Conservation (phyloP, 2,888 invertebrate species). For the Trichogramma dendrolimi region DNA sequence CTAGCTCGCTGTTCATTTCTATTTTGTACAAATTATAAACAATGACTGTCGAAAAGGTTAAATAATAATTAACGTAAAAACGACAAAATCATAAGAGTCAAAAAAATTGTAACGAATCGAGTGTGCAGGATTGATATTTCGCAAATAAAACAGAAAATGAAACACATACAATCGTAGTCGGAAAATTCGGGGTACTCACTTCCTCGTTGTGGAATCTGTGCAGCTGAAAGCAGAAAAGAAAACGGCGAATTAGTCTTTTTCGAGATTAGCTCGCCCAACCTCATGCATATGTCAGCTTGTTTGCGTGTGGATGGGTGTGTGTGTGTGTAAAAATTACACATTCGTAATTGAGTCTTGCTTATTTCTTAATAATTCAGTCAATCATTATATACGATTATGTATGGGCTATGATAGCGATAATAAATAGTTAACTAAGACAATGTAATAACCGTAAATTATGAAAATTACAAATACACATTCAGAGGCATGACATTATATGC, state of each 20-base stretch:
- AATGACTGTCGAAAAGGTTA: background rate
- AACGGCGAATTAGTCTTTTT: slow-evolving; percentile 38
- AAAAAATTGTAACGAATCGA: background rate
- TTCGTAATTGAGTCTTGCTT: too few species aligned
- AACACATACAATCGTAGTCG: slow-evolving; percentile 6
- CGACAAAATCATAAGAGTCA: background rate
- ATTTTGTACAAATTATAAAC: background rate
- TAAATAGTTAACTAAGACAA: too few species aligned
- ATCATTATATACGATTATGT: too few species aligned
- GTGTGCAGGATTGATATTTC: background rate
- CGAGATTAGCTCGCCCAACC: background rate
- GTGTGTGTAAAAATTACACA: too few species aligned
- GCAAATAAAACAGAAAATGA: background rate
- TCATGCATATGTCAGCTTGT: too few species aligned
- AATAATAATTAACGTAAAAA: background rate
- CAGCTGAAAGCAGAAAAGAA: slow-evolving; percentile 69
- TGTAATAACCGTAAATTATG: too few species aligned
- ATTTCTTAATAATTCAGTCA: too few species aligned
- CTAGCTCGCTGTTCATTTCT: background rate
- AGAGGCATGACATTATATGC: slow-evolving; percentile 49
- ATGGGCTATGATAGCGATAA: too few species aligned
- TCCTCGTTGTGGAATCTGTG: slow-evolving; percentile 85
- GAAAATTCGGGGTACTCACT: slow-evolving; percentile 62
- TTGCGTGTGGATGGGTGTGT: too few species aligned
- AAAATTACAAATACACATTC: slow-evolving; percentile 45